Percentiles rank a stretch among this genome's conserved stretches.
phyloP scores from a whole-genome alignment of 2,888 invertebrate species.

The Lycia hirtaria region DNA sequence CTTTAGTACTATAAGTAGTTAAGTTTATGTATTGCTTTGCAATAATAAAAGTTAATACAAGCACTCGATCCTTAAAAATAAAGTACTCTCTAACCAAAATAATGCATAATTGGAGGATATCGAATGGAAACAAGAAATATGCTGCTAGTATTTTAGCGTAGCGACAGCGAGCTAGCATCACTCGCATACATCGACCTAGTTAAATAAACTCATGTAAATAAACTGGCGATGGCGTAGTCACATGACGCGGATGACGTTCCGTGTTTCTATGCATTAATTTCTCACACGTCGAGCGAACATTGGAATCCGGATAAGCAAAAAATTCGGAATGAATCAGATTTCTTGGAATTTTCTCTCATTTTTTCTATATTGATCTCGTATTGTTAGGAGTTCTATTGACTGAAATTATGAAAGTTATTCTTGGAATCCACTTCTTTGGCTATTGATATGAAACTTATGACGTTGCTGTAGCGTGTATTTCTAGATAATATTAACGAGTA shows the following conservation, averaged over 20 bases:
- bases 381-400: neutral
- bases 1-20: too few species aligned
- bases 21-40: too few species aligned
- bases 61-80: too few species aligned
- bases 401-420: neutral
- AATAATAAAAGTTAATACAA: too few species aligned
- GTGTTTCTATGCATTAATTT: constrained; percentile 14
- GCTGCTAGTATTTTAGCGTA: too few species aligned
- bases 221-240: constrained; percentile 14
- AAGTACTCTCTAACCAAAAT: too few species aligned
- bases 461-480: too few species aligned
- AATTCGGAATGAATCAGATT: constrained; percentile 15
- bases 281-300: constrained; percentile 12
- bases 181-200: neutral
- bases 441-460: neutral
- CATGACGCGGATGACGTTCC: constrained; percentile 10
- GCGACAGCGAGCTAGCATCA: neutral
- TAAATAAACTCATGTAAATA: constrained; percentile 3
- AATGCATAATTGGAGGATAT: too few species aligned
- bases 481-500: too few species aligned
- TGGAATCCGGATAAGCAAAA: constrained; percentile 21
- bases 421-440: neutral
- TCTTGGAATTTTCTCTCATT: constrained; percentile 15
- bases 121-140: too few species aligned
- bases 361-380: constrained; percentile 1